Evolutionary conservation across 92 coral and sea anemone genomes (phyloP).

Genomic region (Epizoanthus stellaris): DNA sequence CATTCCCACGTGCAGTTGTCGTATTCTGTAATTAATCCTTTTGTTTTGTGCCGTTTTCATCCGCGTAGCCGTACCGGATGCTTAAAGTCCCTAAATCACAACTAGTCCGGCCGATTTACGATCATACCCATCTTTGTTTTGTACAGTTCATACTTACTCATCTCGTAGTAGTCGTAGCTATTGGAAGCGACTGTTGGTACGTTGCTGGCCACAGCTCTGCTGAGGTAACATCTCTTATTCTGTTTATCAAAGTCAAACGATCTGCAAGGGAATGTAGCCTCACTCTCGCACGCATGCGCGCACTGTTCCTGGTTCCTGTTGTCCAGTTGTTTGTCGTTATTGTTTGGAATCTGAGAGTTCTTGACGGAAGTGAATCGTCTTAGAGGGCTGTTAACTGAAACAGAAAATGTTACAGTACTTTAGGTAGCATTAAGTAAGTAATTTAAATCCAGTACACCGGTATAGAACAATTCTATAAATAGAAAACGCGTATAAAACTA

Average conservation of each 20-base stretch:
- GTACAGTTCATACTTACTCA: conserved; percentile 61
- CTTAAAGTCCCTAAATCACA: no score
- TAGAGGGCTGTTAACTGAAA: conserved; percentile 74
- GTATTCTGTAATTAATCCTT: no score
- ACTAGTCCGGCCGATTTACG: no score
- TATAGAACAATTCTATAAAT: no score
- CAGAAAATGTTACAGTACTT: neutral
- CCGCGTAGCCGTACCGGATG: no score
- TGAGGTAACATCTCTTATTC: conserved; percentile 72
- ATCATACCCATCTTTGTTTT: neutral
- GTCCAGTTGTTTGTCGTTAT: conserved; percentile 70
- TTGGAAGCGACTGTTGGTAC: conserved; percentile 47
- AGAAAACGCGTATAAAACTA: no score
- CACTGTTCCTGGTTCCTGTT: conserved; percentile 75
- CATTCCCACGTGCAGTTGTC: no score
- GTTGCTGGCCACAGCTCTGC: conserved; percentile 62
- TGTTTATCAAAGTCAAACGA: conserved; percentile 87
- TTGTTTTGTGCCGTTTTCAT: no score
- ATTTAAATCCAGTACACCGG: no score
- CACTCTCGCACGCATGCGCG: conserved; percentile 82
- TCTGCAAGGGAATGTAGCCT: conserved; percentile 83
- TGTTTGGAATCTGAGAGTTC: conserved; percentile 71
- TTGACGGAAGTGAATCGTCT: conserved; percentile 67
- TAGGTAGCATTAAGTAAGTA: no score
- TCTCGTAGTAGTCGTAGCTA: conserved; percentile 82